A percentile compares a stretch with the other conserved stretches of the same genome.
These are phyloP conservation scores for Streblospio benedicti DNA, from an alignment of 1,140 invertebrate genomes.

Conservation along the genomic window DNA sequence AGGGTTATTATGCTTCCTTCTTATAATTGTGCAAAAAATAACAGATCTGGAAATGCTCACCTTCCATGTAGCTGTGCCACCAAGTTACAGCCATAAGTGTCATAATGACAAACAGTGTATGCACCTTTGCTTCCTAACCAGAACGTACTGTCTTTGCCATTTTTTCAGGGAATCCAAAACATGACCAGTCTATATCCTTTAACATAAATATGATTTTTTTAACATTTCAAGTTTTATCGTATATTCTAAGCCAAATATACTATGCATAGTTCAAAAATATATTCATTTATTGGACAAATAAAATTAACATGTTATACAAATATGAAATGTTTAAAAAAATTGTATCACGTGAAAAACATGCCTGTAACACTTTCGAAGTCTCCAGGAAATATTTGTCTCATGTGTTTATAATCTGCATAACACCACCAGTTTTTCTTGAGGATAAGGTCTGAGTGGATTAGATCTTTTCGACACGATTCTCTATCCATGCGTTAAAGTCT, in stretches of 20 bases:
- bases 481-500: constrained; percentile 54
- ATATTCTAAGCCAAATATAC: not conserved
- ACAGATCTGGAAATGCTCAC: constrained; percentile 52
- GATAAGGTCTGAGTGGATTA: constrained; percentile 23
- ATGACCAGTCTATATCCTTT: constrained; percentile 62
- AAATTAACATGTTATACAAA: constrained; percentile 13
- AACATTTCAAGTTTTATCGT: not conserved
- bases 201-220: constrained; percentile 21
- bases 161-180: constrained; percentile 64
- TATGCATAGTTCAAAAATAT: not conserved
- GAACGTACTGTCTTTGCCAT: constrained; percentile 65
- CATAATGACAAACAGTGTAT: constrained; percentile 86
- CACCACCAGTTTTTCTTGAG: constrained; percentile 53
- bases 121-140: constrained; percentile 83
- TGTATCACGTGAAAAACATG: constrained; percentile 36
- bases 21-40: too few relatives aligned
- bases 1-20: too few relatives aligned
- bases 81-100: constrained; percentile 89
- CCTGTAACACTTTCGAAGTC: constrained; percentile 55
- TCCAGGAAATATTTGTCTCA: constrained; percentile 59
- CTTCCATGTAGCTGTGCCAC: constrained; percentile 78
- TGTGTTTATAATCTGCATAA: constrained; percentile 79
- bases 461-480: not conserved
- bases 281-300: constrained; percentile 13
- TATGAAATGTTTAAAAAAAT: constrained; percentile 17